phyloP scores from a whole-genome alignment of 2,797 vertebrate species.

The Benthosema pterotum region DNA sequence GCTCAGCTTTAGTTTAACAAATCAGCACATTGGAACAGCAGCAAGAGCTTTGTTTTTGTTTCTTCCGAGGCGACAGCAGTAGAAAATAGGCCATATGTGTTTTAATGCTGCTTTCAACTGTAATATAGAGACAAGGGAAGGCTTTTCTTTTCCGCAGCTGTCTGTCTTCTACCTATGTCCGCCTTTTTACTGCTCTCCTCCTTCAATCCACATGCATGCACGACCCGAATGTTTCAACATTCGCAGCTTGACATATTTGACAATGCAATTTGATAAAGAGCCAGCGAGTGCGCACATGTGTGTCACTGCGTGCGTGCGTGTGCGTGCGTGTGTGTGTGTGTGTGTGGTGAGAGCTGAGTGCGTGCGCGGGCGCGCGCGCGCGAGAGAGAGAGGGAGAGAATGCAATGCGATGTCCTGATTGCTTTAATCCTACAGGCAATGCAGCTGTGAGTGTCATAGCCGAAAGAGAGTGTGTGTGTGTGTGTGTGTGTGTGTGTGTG shows the following conservation, averaged over 20 bases:
- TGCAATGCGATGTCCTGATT: constrained; percentile 84
- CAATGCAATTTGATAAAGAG: constrained; percentile 74
- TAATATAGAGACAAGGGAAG: constrained; percentile 19
- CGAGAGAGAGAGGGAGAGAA: constrained; percentile 60
- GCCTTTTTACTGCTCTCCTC: constrained; percentile 19
- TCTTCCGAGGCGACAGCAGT: constrained; percentile 35
- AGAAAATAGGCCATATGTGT: constrained; percentile 5
- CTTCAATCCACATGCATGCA: constrained; percentile 34
- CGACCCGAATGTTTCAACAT: constrained; percentile 56
- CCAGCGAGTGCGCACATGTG: constrained; percentile 30
- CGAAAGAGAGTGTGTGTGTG: constrained; percentile 56
- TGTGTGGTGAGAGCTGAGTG: constrained; percentile 30
- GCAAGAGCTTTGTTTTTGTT: constrained; percentile 16
- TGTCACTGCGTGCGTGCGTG: constrained; percentile 8
- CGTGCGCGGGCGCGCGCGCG: constrained; percentile 42
- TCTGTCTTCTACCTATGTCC: constrained; percentile 9
- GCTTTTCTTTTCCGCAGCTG: constrained; percentile 27
- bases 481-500: neutral
- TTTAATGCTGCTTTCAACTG: constrained; percentile 5
- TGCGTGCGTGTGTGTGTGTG: constrained; percentile 13
- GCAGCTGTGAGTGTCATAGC: constrained; percentile 93
- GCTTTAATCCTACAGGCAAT: constrained; percentile 95
- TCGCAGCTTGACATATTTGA: constrained; percentile 68
- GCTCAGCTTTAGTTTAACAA: constrained; percentile 59
- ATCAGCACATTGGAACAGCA: constrained; percentile 31